phyloP scores from a whole-genome alignment of 2,797 vertebrate species.

The Halcyon badia region DNA sequence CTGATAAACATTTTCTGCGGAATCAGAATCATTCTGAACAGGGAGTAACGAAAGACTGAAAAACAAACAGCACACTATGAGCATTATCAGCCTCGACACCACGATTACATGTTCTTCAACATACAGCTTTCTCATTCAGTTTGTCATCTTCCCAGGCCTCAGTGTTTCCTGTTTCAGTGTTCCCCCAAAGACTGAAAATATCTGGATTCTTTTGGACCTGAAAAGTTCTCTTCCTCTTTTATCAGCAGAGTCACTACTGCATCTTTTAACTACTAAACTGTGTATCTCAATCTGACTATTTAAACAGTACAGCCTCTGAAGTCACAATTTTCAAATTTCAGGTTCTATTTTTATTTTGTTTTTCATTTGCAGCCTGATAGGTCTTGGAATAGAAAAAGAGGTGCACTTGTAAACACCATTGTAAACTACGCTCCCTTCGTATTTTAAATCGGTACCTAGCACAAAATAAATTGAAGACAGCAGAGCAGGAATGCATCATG shows the following conservation, averaged over 20 bases:
- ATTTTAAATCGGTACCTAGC: not conserved
- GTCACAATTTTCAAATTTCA: not conserved
- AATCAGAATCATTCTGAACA: not conserved
- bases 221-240: not conserved
- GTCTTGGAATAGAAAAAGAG: not conserved
- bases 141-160: not conserved
- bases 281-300: not conserved
- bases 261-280: not conserved
- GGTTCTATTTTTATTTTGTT: not conserved
- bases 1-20: not conserved
- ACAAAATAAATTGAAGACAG: not conserved
- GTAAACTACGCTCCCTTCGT: not conserved
- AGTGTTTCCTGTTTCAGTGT: not conserved
- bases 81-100: not conserved
- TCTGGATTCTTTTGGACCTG: not conserved
- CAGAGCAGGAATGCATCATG: not conserved
- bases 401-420: not conserved
- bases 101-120: not conserved
- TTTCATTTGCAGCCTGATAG: not conserved
- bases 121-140: not conserved
- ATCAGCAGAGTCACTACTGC: not conserved
- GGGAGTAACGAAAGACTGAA: not conserved
- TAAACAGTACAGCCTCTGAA: not conserved
- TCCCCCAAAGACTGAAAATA: conserved; percentile 27
- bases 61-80: not conserved